These are phyloP conservation scores for Stictonetta naevosa DNA, from an alignment of 2,113 vertebrate species.

Conservation along the genomic window DNA sequence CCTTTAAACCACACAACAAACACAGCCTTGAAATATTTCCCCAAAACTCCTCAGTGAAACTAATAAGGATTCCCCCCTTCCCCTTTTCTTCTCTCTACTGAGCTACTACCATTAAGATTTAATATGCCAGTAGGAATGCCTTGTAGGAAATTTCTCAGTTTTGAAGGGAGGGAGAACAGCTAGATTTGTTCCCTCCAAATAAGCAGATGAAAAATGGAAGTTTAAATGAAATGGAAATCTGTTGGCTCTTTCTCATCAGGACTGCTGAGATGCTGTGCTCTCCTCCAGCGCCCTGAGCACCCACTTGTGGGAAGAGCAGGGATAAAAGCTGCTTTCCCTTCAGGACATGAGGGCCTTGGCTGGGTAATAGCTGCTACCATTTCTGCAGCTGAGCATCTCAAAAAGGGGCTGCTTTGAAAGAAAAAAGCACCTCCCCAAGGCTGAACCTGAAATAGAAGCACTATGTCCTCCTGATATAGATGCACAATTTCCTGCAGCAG, in stretches of 20 bases:
- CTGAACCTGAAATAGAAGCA: neutral
- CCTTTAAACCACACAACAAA: neutral
- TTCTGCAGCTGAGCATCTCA: neutral
- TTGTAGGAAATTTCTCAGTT: neutral
- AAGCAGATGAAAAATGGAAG: neutral
- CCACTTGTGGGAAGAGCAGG: neutral
- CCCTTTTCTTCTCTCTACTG: neutral
- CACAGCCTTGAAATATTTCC: neutral
- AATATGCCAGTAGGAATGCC: neutral
- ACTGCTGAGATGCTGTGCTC: neutral
- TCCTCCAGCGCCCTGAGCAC: neutral
- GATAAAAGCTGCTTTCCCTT: neutral
- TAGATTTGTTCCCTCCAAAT: neutral
- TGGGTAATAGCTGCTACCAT: neutral
- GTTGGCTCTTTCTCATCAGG: neutral
- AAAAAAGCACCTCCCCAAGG: neutral
- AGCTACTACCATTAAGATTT: neutral
- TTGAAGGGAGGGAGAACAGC: neutral
- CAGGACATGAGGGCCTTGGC: neutral
- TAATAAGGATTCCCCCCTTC: neutral
- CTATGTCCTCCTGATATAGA: neutral
- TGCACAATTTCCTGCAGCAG: neutral
- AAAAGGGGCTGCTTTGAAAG: neutral
- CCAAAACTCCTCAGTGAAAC: neutral
- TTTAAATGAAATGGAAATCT: neutral